Base-by-base conservation (phyloP, 2,888 invertebrate genomes). In the Melanchra persicariae region DNA sequence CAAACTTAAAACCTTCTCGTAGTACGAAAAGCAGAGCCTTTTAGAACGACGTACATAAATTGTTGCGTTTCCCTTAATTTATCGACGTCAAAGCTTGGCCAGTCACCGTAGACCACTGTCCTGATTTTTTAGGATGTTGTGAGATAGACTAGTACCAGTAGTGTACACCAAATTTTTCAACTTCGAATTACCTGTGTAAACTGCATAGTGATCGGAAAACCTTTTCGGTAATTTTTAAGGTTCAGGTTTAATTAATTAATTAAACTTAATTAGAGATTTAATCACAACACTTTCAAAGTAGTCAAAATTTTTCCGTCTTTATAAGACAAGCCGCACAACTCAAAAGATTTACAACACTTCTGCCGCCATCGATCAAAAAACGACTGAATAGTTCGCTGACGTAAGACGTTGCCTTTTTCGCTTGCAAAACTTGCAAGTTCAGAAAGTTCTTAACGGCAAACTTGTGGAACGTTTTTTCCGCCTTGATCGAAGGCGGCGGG, bases 401-500 rank as follows among this genome's bases (percentile, higher is more conserved):
- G 57, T 64, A 59, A 68, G 60, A 73, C 70, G 26, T 82, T 74
- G 68, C 65, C 61, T 74, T 84, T 84, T 86, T 79, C 70, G 71
- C 60, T 74, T 61, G n/a, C n/a, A 66, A 71, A 82, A 84, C 67
- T 79, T 66, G 59, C 49, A 49, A 76, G 71, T 74, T 77, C 52
- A 65, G 49, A 17, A 82, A 77, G 72, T 85, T 76, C 63, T 70
- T 77, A 62, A 79, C 74, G 64, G 74, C n/a, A 74, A 86, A 86
- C 83, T 84, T 80, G 74, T 70, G 59, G 66, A 63, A 64, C 52
- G 52, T 82, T 86, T 84, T 84, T 86, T 80, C 68, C 68, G 30
- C 34, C 61, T 70, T 71, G 77, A 77, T 84, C 70, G 79, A 85
- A 73, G 74, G 59, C 76, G 62, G 73, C 77, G 79, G 76, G 79